Evolutionary conservation across 37 sponge, comb jelly and placozoan species (phyloP).

Genomic region (Corticium candelabrum): DNA sequence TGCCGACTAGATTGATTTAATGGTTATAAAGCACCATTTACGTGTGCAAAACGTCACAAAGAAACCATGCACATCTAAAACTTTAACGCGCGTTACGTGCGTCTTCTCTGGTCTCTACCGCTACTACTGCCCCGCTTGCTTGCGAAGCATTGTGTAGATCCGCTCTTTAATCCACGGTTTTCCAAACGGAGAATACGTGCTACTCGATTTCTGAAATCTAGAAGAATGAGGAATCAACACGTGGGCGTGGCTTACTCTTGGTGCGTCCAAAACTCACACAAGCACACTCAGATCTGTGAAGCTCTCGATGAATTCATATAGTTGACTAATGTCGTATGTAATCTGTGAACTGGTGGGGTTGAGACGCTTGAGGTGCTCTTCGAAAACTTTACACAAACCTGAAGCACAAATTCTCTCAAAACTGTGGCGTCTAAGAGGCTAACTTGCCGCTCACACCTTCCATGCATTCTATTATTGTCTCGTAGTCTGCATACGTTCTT

Average conservation of each 20-base stretch:
- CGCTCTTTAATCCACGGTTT: slow-evolving; percentile 97
- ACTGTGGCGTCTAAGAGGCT: neutral
- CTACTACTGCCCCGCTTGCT: slow-evolving; percentile 59
- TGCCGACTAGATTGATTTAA: no score
- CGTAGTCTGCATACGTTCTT: slow-evolving; percentile 91
- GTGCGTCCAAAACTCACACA: slow-evolving; percentile 42
- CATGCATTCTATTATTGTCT: slow-evolving; percentile 76
- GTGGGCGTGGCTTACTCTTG: neutral
- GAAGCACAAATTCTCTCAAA: neutral
- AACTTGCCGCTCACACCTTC: slow-evolving; percentile 82
- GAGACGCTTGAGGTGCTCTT: slow-evolving; percentile 88
- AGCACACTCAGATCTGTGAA: slow-evolving; percentile 84
- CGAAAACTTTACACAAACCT: slow-evolving; percentile 95
- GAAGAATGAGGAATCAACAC: neutral
- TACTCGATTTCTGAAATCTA: slow-evolving; percentile 61
- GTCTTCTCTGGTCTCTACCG: no score
- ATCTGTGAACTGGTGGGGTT: slow-evolving; percentile 83
- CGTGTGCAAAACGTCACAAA: no score
- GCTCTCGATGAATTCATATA: slow-evolving; percentile 88
- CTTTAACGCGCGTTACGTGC: no score
- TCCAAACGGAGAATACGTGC: slow-evolving; percentile 75
- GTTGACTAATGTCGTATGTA: slow-evolving; percentile 95
- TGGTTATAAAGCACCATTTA: no score
- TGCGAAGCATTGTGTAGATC: slow-evolving; percentile 81
- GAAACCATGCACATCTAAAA: no score